These are phyloP conservation scores for Oxystoma pomonae DNA, from an alignment of 2,888 invertebrate species.

Conservation along the genomic window DNA sequence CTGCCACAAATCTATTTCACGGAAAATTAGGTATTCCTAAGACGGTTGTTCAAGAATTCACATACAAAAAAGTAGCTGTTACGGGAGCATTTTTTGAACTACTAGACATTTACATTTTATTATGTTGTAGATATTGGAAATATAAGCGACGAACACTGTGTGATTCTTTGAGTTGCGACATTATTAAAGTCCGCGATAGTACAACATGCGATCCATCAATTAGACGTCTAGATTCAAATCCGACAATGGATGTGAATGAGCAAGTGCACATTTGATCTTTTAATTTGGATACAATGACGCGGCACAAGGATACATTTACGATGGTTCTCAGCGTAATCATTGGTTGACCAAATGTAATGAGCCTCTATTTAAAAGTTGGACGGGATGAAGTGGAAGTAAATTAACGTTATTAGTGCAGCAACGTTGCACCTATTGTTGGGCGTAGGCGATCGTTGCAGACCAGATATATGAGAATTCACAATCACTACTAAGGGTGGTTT, in stretches of 20 bases:
- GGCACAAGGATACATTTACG: slow-evolving; percentile 17
- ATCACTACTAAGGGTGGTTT: no score
- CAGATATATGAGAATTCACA: no score
- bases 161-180: no score
- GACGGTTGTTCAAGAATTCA: background rate
- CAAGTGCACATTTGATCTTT: slow-evolving; percentile 21
- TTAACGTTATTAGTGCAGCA: background rate
- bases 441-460: background rate
- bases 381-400: slow-evolving; percentile 1
- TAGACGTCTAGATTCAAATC: background rate
- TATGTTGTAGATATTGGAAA: no score
- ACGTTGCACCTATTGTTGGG: background rate
- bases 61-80: no score
- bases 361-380: slow-evolving; percentile 7
- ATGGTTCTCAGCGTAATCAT: slow-evolving; percentile 15
- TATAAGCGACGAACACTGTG: no score
- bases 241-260: slow-evolving; percentile 13
- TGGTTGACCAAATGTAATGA: slow-evolving; percentile 11
- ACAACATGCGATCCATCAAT: background rate
- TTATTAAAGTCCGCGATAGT: no score
- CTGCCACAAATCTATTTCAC: background rate
- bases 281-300: slow-evolving; percentile 16
- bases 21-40: background rate
- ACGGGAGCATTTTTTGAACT: no score
- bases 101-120: no score